These are phyloP conservation scores for Ceratitis capitata DNA, from an alignment of 1,140 invertebrate species.

Conservation along the genomic window DNA sequence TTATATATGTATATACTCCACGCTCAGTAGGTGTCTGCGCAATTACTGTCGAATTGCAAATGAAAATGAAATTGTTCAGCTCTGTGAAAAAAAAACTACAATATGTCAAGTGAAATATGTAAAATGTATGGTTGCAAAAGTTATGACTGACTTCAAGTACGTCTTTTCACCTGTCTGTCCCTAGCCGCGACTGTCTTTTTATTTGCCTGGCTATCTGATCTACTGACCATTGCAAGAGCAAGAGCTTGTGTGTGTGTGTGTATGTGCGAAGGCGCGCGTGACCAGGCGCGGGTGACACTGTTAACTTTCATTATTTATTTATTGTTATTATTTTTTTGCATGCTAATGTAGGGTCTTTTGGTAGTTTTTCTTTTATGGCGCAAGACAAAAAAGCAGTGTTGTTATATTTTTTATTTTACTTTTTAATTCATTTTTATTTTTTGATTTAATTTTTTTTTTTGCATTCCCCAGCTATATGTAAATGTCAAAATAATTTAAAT, in stretches of 20 bases:
- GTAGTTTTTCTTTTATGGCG: background rate
- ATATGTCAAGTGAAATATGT: background rate
- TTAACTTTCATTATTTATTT: constrained; percentile 8
- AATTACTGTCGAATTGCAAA: constrained; percentile 28
- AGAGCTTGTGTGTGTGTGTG: too few relatives aligned
- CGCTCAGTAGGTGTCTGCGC: background rate
- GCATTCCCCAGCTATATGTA: background rate
- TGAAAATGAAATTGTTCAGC: background rate
- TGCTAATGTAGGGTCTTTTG: background rate
- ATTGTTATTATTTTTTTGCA: background rate
- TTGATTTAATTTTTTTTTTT: background rate
- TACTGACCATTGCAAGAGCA: background rate
- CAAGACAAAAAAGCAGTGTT: background rate
- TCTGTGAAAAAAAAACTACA: background rate
- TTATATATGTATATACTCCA: background rate
- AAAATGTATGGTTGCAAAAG: background rate
- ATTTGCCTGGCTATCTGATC: background rate
- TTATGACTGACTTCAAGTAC: background rate
- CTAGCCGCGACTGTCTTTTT: too few relatives aligned
- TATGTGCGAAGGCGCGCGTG: background rate
- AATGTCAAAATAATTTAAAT: constrained; percentile 6
- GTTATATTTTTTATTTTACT: background rate
- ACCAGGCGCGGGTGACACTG: constrained; percentile 18
- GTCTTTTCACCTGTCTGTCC: background rate
- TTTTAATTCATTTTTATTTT: too few relatives aligned